Evolutionary conservation across 2,113 vertebrate species (phyloP).

Genomic region (Sander lucioperca): DNA sequence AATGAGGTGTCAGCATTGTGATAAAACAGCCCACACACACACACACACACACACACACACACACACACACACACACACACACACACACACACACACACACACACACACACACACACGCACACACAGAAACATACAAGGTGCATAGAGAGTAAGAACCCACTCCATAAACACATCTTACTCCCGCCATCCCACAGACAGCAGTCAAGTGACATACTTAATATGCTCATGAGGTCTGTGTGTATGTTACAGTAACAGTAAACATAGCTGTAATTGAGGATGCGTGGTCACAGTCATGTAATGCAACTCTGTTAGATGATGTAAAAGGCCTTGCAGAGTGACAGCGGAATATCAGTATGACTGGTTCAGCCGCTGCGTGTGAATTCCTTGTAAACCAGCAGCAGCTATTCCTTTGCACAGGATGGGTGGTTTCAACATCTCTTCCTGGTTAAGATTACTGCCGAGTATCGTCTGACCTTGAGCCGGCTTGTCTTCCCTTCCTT

Average conservation of each 20-base stretch:
- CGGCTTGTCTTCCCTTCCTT: conserved; percentile 54
- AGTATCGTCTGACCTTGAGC: conserved; percentile 70
- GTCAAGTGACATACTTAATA: conserved; percentile 42
- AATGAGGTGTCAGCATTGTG: conserved; percentile 61
- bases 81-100: not conserved
- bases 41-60: not conserved
- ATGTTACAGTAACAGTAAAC: conserved; percentile 3
- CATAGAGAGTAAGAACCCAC: conserved; percentile 3
- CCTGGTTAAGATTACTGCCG: conserved; percentile 73
- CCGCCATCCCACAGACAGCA: conserved; percentile 30
- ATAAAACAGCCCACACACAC: conserved; percentile 49
- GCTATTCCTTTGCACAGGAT: conserved; percentile 73
- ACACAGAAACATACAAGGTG: conserved; percentile 19
- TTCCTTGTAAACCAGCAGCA: conserved; percentile 64
- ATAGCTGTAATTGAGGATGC: conserved; percentile 31
- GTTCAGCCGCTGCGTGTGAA: conserved; percentile 50
- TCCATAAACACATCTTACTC: conserved; percentile 46
- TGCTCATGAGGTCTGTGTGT: conserved; percentile 35
- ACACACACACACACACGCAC: not conserved
- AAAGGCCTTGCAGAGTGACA: conserved; percentile 40
- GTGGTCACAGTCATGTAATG: conserved; percentile 6
- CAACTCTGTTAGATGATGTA: conserved; percentile 36
- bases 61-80: not conserved
- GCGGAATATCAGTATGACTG: conserved; percentile 19
- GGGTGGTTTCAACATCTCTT: conserved; percentile 78